These are phyloP conservation scores for Mesoligia furuncula DNA, from an alignment of 2,888 invertebrate species.

Conservation along the genomic window DNA sequence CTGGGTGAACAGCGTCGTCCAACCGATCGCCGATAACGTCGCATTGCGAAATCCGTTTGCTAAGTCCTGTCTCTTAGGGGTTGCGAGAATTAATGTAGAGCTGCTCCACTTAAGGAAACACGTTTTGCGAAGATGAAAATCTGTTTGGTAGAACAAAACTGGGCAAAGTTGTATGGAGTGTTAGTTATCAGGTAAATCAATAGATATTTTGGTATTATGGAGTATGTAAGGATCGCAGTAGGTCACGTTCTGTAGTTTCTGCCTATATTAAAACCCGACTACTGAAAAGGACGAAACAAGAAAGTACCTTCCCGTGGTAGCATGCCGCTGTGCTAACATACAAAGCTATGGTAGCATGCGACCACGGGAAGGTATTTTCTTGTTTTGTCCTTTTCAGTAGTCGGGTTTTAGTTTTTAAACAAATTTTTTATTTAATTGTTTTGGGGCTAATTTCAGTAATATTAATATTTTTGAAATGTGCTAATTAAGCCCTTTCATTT, in stretches of 20 bases:
- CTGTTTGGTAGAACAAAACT: background rate
- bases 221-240: background rate
- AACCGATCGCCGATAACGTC: slow-evolving; percentile 26
- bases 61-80: slow-evolving; percentile 25
- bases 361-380: too few species aligned
- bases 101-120: background rate
- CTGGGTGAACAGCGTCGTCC: slow-evolving; percentile 33
- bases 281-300: too few species aligned
- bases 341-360: too few species aligned
- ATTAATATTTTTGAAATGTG: too few species aligned
- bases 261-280: background rate
- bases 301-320: too few species aligned
- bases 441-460: too few species aligned
- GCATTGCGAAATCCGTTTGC: slow-evolving; percentile 42
- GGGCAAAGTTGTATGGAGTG: too few species aligned
- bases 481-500: too few species aligned
- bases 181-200: background rate
- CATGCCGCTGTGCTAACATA: too few species aligned
- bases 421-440: too few species aligned
- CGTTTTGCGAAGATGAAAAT: background rate
- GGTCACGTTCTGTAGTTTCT: background rate
- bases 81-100: slow-evolving; percentile 11
- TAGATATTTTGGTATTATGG: background rate
- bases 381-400: too few species aligned
- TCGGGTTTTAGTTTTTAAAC: too few species aligned